Base-by-base conservation (phyloP, 2,888 invertebrate genomes). In the Molorchus minor region DNA sequence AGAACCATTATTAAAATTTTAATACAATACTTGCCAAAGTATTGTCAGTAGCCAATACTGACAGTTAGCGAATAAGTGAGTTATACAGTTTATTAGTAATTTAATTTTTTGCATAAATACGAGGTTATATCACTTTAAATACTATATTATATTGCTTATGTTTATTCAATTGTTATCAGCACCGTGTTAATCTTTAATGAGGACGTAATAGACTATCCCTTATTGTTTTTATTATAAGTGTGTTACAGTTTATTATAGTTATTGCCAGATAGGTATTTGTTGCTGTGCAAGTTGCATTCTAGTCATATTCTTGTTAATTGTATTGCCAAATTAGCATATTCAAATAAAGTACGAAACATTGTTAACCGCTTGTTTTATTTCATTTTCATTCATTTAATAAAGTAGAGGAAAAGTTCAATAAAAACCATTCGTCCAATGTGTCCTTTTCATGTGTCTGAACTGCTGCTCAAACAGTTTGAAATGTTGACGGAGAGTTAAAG, bases 211-310 rank as follows among this genome's bases (percentile, higher is more conserved):
- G n/a, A n/a, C n/a, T n/a, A n/a, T n/a, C n/a, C n/a, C n/a, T n/a
- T n/a, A n/a, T n/a, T 15, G 13, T 29, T 44, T 44, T 3, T 44
- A 15, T 44, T 29, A 29, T 25, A 15, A 19, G 10, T 15, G 21
- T 49, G 21, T 38, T 21, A 38, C 13, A 36, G 8, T 35, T 20
- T 15, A n/a, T 47, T 49, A 49, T 2, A 15, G n/a, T 47, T 47
- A 4, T 25, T 43, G 25, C 25, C 7, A 33, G 33, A 33, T 19
- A 35, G 21, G 35, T 19, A 47, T 21, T 49, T 13, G 36, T 49
- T 49, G 49, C 25, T 49, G 21, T 38, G 33, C 33, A 46, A 17
- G 15, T 38, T 43, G 43, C 16, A 25, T 49, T 49, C 21, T 49
- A 49, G 38, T 38, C 38, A 25, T 12, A 12, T 25, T 43, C 20